These are phyloP conservation scores for Aphelenchoides bicaudatus DNA, from an alignment of 2,888 invertebrate species.

Conservation along the genomic window DNA sequence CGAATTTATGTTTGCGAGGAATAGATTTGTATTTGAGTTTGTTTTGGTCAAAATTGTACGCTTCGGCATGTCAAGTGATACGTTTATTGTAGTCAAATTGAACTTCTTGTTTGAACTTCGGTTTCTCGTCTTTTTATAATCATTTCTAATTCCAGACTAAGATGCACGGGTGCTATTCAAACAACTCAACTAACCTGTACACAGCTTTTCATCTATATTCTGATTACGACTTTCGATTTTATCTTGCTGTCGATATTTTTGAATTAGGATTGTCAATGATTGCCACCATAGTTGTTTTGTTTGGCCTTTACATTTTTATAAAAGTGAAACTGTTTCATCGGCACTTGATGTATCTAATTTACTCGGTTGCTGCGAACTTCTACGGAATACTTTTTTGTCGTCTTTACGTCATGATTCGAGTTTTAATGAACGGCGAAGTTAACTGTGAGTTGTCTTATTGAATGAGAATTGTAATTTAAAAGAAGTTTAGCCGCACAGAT, in stretches of 20 bases:
- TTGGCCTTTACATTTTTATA: constrained; percentile 5
- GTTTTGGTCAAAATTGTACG: too few relatives aligned
- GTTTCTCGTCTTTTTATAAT: too few relatives aligned
- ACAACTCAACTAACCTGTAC: too few relatives aligned
- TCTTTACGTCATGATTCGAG: neutral
- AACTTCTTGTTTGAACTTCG: too few relatives aligned
- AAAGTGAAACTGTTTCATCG: neutral
- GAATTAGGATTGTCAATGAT: neutral
- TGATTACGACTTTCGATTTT: neutral
- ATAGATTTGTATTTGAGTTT: too few relatives aligned
- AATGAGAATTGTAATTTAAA: neutral
- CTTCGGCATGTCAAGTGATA: too few relatives aligned
- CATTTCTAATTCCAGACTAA: too few relatives aligned
- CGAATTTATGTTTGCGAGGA: too few relatives aligned
- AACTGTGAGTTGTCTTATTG: neutral
- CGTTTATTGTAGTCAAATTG: too few relatives aligned
- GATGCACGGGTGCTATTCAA: too few relatives aligned
- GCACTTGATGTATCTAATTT: constrained; percentile 2
- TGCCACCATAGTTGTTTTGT: neutral
- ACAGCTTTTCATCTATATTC: too few relatives aligned
- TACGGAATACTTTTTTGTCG: constrained; percentile 4
- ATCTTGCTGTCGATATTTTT: neutral
- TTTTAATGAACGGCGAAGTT: neutral
- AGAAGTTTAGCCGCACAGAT: neutral
- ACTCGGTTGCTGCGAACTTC: constrained; percentile 7